A percentile compares a stretch with the other conserved stretches of the same genome.
Conservation (phyloP, 2,888 invertebrate species). For the Trichogramma dendrolimi region DNA sequence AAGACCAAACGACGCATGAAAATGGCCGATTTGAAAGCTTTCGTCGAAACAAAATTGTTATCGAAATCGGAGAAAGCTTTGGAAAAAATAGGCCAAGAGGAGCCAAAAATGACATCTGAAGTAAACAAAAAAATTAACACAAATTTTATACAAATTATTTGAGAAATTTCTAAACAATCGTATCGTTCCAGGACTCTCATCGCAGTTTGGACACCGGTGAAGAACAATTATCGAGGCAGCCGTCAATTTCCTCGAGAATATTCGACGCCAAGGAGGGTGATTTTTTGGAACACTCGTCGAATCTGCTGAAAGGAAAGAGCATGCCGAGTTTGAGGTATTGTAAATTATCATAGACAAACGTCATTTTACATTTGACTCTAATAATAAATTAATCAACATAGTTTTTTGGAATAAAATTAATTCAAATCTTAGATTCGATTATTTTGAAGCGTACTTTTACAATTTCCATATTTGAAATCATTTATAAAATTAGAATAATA, state of each 20-base stretch:
- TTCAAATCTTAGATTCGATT: no score
- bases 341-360: constrained; percentile 10
- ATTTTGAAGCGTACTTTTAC: no score
- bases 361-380: neutral
- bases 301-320: constrained; percentile 89
- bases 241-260: constrained; percentile 64
- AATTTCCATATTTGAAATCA: no score
- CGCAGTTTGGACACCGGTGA: constrained; percentile 79
- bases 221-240: constrained; percentile 68
- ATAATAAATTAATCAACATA: neutral
- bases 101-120: constrained; percentile 49
- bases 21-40: constrained; percentile 86
- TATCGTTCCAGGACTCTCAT: constrained; percentile 66
- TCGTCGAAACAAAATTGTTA: constrained; percentile 85
- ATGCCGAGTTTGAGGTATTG: constrained; percentile 89
- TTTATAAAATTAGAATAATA: no score
- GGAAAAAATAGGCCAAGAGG: constrained; percentile 82
- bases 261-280: constrained; percentile 57
- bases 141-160: constrained; percentile 21
- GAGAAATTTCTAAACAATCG: no score
- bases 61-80: constrained; percentile 88
- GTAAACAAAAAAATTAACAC: constrained; percentile 15
- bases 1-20: constrained; percentile 82
- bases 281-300: constrained; percentile 57
- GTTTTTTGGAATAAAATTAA: no score